Evolutionary conservation across 2,888 invertebrate species (phyloP).

Genomic region (Herminia tarsipennalis): DNA sequence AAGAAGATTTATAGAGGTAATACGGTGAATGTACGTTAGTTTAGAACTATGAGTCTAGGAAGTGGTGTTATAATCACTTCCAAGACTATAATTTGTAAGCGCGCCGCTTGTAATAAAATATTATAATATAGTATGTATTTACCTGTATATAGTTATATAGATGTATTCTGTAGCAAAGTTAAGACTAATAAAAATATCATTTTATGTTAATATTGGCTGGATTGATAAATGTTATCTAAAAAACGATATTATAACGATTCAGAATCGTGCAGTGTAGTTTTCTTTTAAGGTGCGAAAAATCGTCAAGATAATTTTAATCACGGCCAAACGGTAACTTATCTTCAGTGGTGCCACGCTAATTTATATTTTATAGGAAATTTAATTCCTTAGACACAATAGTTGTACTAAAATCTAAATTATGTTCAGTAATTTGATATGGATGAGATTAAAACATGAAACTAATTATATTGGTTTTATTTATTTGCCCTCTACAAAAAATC

Average conservation of each 20-base stretch:
- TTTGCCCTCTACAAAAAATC: too few species aligned
- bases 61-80: constrained; percentile 83
- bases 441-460: constrained; percentile 78
- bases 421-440: constrained; percentile 83
- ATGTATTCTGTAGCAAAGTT: constrained; percentile 55
- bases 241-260: constrained; percentile 64
- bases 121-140: constrained; percentile 64
- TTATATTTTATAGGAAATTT: constrained; percentile 76
- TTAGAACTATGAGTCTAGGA: constrained; percentile 50
- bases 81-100: constrained; percentile 49
- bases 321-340: constrained; percentile 61
- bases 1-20: constrained; percentile 47
- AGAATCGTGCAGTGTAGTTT: constrained; percentile 71
- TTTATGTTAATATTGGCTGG: constrained; percentile 64
- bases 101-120: constrained; percentile 62
- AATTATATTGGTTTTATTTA: constrained; percentile 45
- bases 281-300: constrained; percentile 59
- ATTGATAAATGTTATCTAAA: constrained; percentile 51
- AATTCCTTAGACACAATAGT: constrained; percentile 71
- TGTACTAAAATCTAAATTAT: constrained; percentile 76
- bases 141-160: constrained; percentile 67
- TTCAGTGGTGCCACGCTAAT: constrained; percentile 75
- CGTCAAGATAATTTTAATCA: constrained; percentile 65
- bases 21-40: constrained; percentile 48
- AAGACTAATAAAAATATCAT: constrained; percentile 70